Evolutionary conservation across 2,113 vertebrate genomes (phyloP).

Genomic region (Carassius carassius): DNA sequence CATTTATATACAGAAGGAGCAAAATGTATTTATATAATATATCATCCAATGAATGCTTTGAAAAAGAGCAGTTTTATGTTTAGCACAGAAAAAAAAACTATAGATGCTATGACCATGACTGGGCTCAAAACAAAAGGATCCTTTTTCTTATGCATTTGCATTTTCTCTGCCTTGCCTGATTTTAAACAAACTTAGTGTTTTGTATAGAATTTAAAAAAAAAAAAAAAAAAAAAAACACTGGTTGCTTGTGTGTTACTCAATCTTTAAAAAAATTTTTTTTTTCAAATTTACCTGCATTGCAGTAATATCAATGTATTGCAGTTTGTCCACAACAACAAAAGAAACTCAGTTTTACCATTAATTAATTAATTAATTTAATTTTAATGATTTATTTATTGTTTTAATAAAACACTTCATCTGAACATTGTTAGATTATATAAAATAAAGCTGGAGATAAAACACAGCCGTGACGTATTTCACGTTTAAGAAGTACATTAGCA

Average conservation of each 20-base stretch:
- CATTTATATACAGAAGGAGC: constrained; percentile 3
- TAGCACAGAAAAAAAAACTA: background rate
- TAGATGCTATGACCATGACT: background rate
- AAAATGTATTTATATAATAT: constrained; percentile 23
- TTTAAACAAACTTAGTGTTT: background rate
- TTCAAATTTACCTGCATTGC: background rate
- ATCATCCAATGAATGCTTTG: constrained; percentile 13
- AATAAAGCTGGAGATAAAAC: constrained; percentile 15
- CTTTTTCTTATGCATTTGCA: background rate
- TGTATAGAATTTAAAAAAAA: background rate
- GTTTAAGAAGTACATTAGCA: constrained; percentile 38
- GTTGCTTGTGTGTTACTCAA: background rate
- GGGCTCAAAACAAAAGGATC: background rate
- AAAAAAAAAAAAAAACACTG: background rate
- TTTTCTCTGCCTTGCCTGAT: background rate
- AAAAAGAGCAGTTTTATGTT: background rate
- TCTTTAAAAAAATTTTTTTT: background rate
- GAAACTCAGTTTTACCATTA: background rate
- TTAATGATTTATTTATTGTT: background rate
- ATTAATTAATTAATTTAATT: background rate
- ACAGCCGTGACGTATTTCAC: constrained; percentile 31
- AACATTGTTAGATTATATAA: constrained; percentile 24
- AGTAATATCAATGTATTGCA: constrained; percentile 1
- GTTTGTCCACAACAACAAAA: background rate
- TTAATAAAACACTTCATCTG: constrained; percentile 20